Evolutionary conservation across 2,113 vertebrate species (phyloP).

Genomic region (Mus musculus): DNA sequence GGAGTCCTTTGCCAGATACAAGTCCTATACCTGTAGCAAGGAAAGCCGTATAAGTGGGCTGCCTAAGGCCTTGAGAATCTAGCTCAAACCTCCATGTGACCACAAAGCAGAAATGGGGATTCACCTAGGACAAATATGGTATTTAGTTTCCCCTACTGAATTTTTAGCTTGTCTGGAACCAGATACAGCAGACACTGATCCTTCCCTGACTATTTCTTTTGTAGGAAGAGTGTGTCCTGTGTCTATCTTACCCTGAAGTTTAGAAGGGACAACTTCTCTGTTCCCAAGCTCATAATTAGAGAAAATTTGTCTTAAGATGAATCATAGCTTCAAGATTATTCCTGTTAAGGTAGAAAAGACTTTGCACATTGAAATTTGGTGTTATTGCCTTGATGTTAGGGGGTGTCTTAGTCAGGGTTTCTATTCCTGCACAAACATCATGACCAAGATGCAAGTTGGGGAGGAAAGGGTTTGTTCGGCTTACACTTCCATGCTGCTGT

Average conservation of each 20-base stretch:
- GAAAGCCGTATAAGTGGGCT: neutral
- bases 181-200: no score
- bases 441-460: no score
- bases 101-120: neutral
- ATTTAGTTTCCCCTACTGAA: neutral
- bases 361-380: neutral
- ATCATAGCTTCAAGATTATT: neutral
- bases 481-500: no score
- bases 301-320: neutral
- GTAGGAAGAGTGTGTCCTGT: neutral
- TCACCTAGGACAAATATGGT: neutral
- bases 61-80: neutral
- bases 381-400: neutral
- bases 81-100: neutral
- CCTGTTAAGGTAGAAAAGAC: neutral
- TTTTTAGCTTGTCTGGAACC: neutral
- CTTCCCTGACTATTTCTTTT: neutral
- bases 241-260: neutral
- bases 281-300: neutral
- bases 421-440: no score
- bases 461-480: no score
- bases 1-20: neutral
- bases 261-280: neutral
- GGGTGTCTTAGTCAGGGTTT: no score
- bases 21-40: neutral